A percentile compares a stretch with the other conserved stretches of the same genome.
These are phyloP conservation scores for Cryptocephalus moraei DNA, from an alignment of 2,888 invertebrate genomes.

Conservation along the genomic window DNA sequence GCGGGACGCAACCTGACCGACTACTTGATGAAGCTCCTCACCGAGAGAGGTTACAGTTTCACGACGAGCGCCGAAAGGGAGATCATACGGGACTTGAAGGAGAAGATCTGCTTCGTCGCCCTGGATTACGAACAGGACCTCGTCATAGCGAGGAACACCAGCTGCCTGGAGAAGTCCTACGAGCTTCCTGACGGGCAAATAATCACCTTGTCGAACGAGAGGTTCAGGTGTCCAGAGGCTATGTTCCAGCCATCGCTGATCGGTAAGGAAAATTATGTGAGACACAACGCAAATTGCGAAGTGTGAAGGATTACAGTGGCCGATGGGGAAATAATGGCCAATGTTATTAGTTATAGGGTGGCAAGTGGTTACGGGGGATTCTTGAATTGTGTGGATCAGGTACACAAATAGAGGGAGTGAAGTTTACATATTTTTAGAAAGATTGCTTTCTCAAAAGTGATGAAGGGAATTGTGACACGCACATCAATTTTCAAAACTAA, in stretches of 20 bases:
- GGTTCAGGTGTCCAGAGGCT: conserved; percentile 54
- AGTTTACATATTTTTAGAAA: no score
- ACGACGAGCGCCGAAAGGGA: conserved; percentile 37
- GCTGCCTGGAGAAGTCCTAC: conserved; percentile 55
- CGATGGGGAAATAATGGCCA: background rate
- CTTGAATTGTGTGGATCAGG: no score
- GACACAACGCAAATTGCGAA: no score
- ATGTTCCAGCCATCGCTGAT: conserved; percentile 48
- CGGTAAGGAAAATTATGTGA: conserved; percentile 9
- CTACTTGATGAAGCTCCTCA: conserved; percentile 37
- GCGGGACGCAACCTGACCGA: conserved; percentile 37
- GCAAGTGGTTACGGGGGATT: no score
- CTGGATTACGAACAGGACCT: conserved; percentile 46
- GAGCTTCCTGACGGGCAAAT: conserved; percentile 37
- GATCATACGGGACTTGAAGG: conserved; percentile 44
- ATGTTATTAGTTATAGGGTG: background rate
- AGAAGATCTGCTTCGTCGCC: conserved; percentile 65
- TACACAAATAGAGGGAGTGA: no score
- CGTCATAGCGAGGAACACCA: conserved; percentile 51
- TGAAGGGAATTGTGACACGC: no score
- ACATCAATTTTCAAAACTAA: no score
- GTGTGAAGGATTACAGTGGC: no score
- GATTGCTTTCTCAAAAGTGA: no score
- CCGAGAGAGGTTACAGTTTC: conserved; percentile 37
- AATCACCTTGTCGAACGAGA: conserved; percentile 53